phyloP scores from a whole-genome alignment of 2,888 invertebrate genomes.

The Erebia epiphron region DNA sequence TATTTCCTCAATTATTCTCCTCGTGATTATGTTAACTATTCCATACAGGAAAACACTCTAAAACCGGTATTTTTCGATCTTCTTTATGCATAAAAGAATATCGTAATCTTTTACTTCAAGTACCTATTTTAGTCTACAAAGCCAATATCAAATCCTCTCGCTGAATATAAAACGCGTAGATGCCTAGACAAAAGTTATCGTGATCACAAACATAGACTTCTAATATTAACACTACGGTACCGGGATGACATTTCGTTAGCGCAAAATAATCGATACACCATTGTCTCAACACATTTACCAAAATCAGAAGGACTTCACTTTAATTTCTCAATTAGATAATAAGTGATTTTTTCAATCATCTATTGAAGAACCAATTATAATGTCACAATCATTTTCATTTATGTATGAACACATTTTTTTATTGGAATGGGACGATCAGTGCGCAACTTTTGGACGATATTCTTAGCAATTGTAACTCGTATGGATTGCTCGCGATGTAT shows the following conservation, averaged over 20 bases:
- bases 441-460: conserved; percentile 75
- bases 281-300: conserved; percentile 79
- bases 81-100: conserved; percentile 9
- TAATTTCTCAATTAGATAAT: conserved; percentile 43
- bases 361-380: conserved; percentile 23
- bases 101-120: conserved; percentile 44
- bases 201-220: conserved; percentile 79
- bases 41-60: conserved; percentile 8
- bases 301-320: conserved; percentile 62
- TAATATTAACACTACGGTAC: conserved; percentile 82
- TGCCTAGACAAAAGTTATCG: conserved; percentile 80
- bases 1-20: background rate
- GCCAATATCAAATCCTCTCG: conserved; percentile 71
- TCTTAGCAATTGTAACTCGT: conserved; percentile 73
- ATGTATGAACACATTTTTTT: conserved; percentile 59
- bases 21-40: background rate
- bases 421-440: conserved; percentile 68
- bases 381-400: conserved; percentile 41
- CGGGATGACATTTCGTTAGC: conserved; percentile 82
- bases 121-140: conserved; percentile 76
- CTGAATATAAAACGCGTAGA: conserved; percentile 81
- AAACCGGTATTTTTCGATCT: background rate
- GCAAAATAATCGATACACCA: conserved; percentile 83
- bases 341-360: conserved; percentile 21
- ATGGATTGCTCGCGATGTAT: conserved; percentile 64